Base-by-base conservation (phyloP, 2,113 vertebrate genomes). In the Porphyrio hochstetteri region DNA sequence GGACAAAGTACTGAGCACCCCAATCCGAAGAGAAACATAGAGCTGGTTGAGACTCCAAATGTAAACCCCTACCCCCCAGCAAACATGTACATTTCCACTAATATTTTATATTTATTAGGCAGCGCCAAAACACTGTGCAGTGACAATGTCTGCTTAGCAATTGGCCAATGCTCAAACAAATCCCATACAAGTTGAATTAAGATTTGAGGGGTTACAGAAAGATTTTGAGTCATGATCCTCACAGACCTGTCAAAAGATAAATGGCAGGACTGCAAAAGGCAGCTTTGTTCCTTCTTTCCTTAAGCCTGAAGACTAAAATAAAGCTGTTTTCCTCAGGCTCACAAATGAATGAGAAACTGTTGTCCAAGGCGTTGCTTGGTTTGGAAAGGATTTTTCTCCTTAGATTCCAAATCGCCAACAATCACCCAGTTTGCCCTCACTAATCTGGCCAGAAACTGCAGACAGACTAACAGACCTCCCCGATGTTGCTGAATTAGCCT, bases 21-120 rank as follows among this genome's bases (percentile, higher is more conserved):
- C 0, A 2, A 55, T 14, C 18, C 1, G 0, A 46, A 16, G 27
- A 69, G 56, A 64, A 94, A 65, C 1, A 0, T 7, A 2, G 57
- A 57, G 16, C 59, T 44, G 77, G 33, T 12, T 17, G 35, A 42
- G n/a, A 38, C 65, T 69, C 16, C 69, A 61, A 25, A 53, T 65
- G 38, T 57, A 70, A 88, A 56, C 31, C 71, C 42, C 60, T 31
- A 6, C 42, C 44, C 44, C 44, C 17, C 44, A 77, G 64, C 85
- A 81, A 92, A 91, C 27, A 56, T 3, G n/a, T 42, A 40, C 52
- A 14, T 71, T 92, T 67, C 64, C 76, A 86, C 59, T 75, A 48
- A 40, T 3, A 13, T 67, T 23, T 83, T 29, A 55, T 52, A 64
- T 52, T 81, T 46, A 36, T 25, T 52, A 56, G 42, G 50, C 44